Conservation (phyloP, 92 coral and sea anemone genomes). For the Parazoanthus atlanticus region DNA sequence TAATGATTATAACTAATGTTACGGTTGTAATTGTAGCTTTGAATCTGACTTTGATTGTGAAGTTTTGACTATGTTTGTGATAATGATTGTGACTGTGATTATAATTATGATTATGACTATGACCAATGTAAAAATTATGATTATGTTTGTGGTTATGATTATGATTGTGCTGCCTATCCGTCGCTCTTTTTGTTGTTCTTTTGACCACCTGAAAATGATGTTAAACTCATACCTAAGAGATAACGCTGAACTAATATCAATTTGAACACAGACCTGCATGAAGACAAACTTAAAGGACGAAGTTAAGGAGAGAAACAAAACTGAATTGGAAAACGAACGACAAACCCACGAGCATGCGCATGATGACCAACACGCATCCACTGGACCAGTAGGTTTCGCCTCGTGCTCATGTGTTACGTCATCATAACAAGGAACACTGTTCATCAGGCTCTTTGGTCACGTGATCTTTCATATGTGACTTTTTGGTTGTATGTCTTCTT, state of each 20-base stretch:
- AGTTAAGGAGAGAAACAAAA: slow-evolving; percentile 9
- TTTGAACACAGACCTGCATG: slow-evolving; percentile 24
- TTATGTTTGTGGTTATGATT: no score
- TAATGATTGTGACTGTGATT: no score
- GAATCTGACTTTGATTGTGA: not conserved
- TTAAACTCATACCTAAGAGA: not conserved
- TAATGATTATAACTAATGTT: no score
- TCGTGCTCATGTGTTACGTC: not conserved
- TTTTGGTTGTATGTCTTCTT: not conserved
- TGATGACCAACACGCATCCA: slow-evolving; percentile 16
- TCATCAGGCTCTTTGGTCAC: not conserved
- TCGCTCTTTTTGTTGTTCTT: not conserved
- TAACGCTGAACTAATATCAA: not conserved
- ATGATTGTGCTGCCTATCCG: not conserved
- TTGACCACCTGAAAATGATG: not conserved
- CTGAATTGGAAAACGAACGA: not conserved
- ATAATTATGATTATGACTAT: not conserved
- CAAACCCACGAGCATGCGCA: slow-evolving; percentile 3
- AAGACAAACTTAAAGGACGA: slow-evolving; percentile 32
- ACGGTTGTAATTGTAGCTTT: not conserved
- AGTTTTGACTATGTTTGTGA: no score
- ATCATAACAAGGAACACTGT: not conserved
- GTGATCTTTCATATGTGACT: not conserved
- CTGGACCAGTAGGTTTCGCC: not conserved
- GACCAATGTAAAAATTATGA: no score